Conservation (phyloP, 35 echinoderm and acorn worm genomes). For the Hemicentrotus pulcherrimus region DNA sequence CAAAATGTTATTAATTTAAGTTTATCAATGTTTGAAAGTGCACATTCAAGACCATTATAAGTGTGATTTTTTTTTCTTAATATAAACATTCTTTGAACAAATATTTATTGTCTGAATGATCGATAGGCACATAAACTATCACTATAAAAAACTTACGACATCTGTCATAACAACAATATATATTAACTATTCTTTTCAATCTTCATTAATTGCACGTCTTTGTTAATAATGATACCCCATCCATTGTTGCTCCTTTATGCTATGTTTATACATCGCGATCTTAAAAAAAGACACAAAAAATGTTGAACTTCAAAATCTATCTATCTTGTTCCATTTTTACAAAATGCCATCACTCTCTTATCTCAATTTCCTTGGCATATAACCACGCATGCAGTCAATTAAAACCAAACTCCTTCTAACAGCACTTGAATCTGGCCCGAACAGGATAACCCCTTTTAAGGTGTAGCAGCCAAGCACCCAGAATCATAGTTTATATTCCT, state of each 20-base stretch:
- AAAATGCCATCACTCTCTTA: not conserved
- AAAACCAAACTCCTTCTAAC: not conserved
- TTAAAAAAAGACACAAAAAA: not conserved
- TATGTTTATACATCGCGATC: not conserved
- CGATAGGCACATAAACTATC: not conserved
- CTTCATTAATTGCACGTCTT: not conserved
- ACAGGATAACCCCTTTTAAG: conserved; percentile 44
- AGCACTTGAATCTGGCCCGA: not conserved
- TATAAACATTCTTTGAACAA: not conserved
- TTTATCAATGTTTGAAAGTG: no score
- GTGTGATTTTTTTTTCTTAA: no score
- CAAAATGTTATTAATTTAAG: no score
- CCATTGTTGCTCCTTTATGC: not conserved
- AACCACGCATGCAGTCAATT: conserved; percentile 26
- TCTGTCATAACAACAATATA: not conserved
- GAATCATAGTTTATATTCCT: conserved; percentile 40
- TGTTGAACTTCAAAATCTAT: not conserved
- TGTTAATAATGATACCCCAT: not conserved
- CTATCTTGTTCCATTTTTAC: not conserved
- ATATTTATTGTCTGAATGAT: not conserved
- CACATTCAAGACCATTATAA: no score
- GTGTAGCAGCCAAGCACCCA: not conserved
- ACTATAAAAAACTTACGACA: not conserved
- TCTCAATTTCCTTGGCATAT: not conserved
- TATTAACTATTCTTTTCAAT: not conserved